These are phyloP conservation scores for Cryptus viduatorius DNA, from an alignment of 2,888 invertebrate species.

Conservation along the genomic window DNA sequence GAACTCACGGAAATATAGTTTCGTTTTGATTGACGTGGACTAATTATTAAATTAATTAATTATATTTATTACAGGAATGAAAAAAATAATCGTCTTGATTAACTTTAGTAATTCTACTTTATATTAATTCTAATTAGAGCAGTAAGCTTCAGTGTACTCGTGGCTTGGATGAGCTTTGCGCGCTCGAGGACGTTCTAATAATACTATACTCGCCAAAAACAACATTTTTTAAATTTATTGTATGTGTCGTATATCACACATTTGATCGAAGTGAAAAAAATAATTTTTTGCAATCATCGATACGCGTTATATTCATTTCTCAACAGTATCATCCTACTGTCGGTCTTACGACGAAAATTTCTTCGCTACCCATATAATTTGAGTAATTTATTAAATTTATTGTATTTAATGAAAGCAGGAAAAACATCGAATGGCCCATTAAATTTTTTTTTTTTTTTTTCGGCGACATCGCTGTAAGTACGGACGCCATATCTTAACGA, in stretches of 20 bases:
- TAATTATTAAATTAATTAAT: not conserved
- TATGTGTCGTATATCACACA: no score
- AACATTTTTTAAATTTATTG: not conserved
- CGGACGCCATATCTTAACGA: not conserved
- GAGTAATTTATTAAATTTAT: no score
- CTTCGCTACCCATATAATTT: not conserved
- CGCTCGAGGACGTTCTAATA: not conserved
- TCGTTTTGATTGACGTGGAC: not conserved
- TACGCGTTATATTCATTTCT: no score
- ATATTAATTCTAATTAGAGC: not conserved
- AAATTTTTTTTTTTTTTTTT: not conserved
- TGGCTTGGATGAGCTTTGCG: not conserved
- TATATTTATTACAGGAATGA: not conserved
- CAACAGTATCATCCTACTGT: not conserved
- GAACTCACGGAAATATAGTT: not conserved
- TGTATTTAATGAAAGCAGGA: no score
- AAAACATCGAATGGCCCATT: no score
- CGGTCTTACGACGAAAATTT: not conserved
- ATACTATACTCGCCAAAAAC: not conserved
- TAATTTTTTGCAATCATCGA: no score
- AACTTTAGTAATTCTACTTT: not conserved
- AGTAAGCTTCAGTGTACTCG: not conserved
- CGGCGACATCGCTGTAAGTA: not conserved
- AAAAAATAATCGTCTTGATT: not conserved
- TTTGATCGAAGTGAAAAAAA: no score